Evolutionary conservation across 2,888 invertebrate genomes (phyloP).

Genomic region (Pristionchus entomophagus): DNA sequence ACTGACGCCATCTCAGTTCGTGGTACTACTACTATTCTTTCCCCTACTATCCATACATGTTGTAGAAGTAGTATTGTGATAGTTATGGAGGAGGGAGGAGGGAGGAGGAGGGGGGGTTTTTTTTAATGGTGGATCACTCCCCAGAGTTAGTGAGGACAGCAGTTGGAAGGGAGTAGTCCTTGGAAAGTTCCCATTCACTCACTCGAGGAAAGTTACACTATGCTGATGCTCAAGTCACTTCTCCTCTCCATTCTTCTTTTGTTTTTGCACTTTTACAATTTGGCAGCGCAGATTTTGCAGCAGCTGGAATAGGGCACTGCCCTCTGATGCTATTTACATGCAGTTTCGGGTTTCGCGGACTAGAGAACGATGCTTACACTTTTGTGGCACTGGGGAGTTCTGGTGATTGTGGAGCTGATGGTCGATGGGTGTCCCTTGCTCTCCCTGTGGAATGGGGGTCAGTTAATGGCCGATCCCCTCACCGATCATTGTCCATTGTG

Average conservation of each 20-base stretch:
- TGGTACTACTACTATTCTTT: background rate
- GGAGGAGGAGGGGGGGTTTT: constrained; percentile 13
- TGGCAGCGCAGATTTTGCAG: background rate
- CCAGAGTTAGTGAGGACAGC: constrained; percentile 9
- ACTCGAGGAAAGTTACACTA: background rate
- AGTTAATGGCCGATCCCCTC: too few species aligned
- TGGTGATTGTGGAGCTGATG: background rate
- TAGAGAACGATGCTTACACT: background rate
- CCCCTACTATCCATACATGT: background rate
- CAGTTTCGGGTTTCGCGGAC: background rate
- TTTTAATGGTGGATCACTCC: constrained; percentile 21
- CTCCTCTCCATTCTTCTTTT: background rate
- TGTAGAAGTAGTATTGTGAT: background rate
- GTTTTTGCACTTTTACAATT: constrained; percentile 18
- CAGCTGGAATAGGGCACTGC: background rate
- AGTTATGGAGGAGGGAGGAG: background rate
- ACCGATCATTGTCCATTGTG: too few species aligned
- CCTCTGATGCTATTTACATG: background rate
- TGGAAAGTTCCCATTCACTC: constrained; percentile 15
- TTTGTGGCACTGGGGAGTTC: background rate
- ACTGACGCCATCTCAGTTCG: background rate
- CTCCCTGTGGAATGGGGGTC: too few species aligned
- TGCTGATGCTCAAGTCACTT: background rate
- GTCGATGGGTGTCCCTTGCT: background rate
- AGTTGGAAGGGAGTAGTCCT: constrained; percentile 18